A percentile compares a stretch with the other conserved stretches of the same genome.
Evolutionary conservation across 2,888 invertebrate genomes (phyloP).

Genomic region (Ophion ellenae): DNA sequence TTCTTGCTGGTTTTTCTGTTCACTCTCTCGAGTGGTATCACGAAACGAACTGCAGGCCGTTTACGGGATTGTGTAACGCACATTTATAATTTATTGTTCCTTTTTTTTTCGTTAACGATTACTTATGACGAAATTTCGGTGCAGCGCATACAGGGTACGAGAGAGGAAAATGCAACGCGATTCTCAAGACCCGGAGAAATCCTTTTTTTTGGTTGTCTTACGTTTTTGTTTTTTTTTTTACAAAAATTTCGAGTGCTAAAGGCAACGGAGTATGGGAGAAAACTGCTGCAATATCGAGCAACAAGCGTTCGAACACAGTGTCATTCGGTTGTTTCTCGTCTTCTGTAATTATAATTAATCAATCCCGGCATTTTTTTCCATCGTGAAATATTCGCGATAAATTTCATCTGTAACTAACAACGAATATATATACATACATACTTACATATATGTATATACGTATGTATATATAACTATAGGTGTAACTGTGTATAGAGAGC

Average conservation of each 20-base stretch:
- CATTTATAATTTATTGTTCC: conserved; percentile 33
- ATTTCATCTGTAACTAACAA: conserved; percentile 41
- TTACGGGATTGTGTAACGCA: conserved; percentile 53
- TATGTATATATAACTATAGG: conserved; percentile 20
- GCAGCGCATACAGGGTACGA: conserved; percentile 20
- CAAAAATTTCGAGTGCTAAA: conserved; percentile 43
- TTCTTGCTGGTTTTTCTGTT: not conserved
- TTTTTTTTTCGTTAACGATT: not conserved
- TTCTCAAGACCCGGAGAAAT: conserved; percentile 4
- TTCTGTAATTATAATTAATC: conserved; percentile 18
- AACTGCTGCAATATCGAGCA: conserved; percentile 25
- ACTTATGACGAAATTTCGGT: conserved; percentile 27
- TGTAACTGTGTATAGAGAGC: conserved; percentile 29
- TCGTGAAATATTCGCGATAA: conserved; percentile 30
- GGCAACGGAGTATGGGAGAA: conserved; percentile 41
- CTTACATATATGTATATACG: conserved; percentile 42
- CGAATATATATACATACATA: conserved; percentile 38
- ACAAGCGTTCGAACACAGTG: conserved; percentile 25
- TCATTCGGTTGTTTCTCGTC: conserved; percentile 15
- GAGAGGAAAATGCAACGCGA: conserved; percentile 28
- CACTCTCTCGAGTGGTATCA: conserved; percentile 8
- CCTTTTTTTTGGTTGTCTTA: not conserved
- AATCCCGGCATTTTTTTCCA: conserved; percentile 17
- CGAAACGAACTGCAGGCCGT: conserved; percentile 22
- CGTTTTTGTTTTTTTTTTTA: conserved; percentile 21